phyloP scores from a whole-genome alignment of 2,888 invertebrate species.

The Lasioglossum lativentre region DNA sequence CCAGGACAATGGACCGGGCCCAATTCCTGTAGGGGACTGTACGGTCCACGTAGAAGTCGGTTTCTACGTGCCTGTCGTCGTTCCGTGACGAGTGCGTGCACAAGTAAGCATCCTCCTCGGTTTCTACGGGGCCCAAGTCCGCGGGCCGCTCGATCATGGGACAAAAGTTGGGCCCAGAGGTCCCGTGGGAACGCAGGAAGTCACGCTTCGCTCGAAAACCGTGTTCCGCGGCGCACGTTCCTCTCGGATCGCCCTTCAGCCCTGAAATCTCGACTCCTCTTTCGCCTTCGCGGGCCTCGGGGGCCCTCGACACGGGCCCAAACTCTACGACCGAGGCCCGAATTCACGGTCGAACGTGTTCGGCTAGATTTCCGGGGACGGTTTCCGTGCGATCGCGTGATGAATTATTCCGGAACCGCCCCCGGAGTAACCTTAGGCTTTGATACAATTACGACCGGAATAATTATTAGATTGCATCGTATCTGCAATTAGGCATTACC shows the following conservation, averaged over 20 bases:
- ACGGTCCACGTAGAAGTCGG: conserved; percentile 66
- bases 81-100: conserved; percentile 68
- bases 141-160: conserved; percentile 66
- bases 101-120: conserved; percentile 68
- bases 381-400: not conserved
- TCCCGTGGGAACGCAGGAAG: conserved; percentile 77
- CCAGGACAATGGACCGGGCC: conserved; percentile 34
- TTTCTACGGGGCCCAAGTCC: conserved; percentile 41
- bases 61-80: conserved; percentile 64
- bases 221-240: conserved; percentile 56
- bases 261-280: not conserved
- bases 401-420: conserved; percentile 24
- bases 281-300: not conserved
- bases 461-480: conserved; percentile 58
- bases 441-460: conserved; percentile 55
- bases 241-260: conserved; percentile 30
- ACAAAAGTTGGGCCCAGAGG: conserved; percentile 74
- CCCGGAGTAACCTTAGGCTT: conserved; percentile 27
- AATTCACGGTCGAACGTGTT: not conserved
- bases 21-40: conserved; percentile 65
- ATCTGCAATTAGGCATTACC: conserved; percentile 54
- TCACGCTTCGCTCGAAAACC: conserved; percentile 74
- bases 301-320: not conserved
- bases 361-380: not conserved
- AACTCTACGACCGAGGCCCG: not conserved